Evolutionary conservation across 2,113 vertebrate genomes (phyloP), one percentile per base, ranked within the genome.

Genomic region (Muntiacus reevesi): DNA sequence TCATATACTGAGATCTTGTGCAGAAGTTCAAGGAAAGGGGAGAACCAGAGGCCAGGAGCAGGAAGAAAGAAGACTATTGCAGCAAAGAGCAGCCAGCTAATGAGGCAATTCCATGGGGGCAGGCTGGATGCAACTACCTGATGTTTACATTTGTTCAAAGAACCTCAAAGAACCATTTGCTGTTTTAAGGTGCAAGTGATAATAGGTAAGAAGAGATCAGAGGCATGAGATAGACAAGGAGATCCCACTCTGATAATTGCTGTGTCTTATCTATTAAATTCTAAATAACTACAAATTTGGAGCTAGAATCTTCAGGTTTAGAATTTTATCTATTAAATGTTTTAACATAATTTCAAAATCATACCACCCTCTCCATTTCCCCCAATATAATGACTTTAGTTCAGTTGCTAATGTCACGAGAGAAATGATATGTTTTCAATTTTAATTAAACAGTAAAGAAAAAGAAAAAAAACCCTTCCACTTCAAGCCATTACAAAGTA

Each of bases 361-460:
- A 91, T 54, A 62, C 8, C 25, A 88, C 71, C 9, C 21, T 93
- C n/a, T 88, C 30, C 23, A 76, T 87, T 86, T 36, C 10, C 28
- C 28, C 16, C 45, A 87, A 78, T 55, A 87, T 60, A 82, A 67
- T 88, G 28, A 27, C 2, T 96, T 28, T 33, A 43, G 36, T 78
- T 91, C 55, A 88, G 43, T 91, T 97, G 74, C 17, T 89, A 71
- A 92, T 94, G 43, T 67, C 50, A 89, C 86, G 79, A 91, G 2
- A 93, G 17, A 94, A 87, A 52, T 89, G 47, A 83, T 21, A 45
- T 50, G 19, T 57, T 93, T 95, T 95, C 36, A 62, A 36, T 82
- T 96, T 96, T 62, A 91, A 94, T 92, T 86, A 85, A 94, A 91
- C 6, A 67, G 30, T 54, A 83, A 93, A 78, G 79, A 83, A 59